A percentile compares a stretch with the other conserved stretches of the same genome.
These are phyloP conservation scores for Arrhamphus sclerolepis DNA, from an alignment of 2,797 vertebrate genomes.

Conservation along the genomic window DNA sequence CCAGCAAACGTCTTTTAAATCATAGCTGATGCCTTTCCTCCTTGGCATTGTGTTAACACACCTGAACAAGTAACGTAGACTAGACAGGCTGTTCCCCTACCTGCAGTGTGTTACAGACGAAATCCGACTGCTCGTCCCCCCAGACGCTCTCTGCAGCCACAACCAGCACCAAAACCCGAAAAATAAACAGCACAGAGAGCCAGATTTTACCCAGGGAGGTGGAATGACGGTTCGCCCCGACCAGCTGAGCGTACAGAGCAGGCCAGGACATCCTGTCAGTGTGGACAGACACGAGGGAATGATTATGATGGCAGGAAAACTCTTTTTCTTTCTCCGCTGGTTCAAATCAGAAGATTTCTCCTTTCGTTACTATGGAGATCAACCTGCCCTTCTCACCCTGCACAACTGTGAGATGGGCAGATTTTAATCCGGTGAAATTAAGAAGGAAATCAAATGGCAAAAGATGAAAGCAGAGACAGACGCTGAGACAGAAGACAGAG, in stretches of 20 bases:
- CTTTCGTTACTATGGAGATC: no score
- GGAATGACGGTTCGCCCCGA: slow-evolving; percentile 77
- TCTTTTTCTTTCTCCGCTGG: no score
- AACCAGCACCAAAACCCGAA: slow-evolving; percentile 78
- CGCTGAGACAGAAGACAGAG: slow-evolving; percentile 43
- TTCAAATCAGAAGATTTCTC: no score
- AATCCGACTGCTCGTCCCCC: slow-evolving; percentile 82
- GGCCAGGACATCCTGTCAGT: slow-evolving; percentile 73
- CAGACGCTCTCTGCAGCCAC: slow-evolving; percentile 81
- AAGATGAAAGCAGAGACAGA: slow-evolving; percentile 39
- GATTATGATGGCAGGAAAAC: no score
- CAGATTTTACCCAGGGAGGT: slow-evolving; percentile 82
- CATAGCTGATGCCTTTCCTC: no score
- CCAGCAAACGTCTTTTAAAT: no score
- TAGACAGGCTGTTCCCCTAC: slow-evolving; percentile 29
- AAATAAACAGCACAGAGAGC: slow-evolving; percentile 81
- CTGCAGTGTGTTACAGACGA: slow-evolving; percentile 81
- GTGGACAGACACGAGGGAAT: slow-evolving; percentile 1
- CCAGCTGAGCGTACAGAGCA: slow-evolving; percentile 72
- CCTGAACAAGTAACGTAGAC: no score
- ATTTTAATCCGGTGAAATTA: not conserved
- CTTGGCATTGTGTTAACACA: no score
- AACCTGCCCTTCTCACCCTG: no score
- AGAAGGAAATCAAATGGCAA: slow-evolving; percentile 14
- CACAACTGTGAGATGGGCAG: no score